Base-by-base conservation (phyloP, 2,113 vertebrate genomes). In the Larimichthys crocea region DNA sequence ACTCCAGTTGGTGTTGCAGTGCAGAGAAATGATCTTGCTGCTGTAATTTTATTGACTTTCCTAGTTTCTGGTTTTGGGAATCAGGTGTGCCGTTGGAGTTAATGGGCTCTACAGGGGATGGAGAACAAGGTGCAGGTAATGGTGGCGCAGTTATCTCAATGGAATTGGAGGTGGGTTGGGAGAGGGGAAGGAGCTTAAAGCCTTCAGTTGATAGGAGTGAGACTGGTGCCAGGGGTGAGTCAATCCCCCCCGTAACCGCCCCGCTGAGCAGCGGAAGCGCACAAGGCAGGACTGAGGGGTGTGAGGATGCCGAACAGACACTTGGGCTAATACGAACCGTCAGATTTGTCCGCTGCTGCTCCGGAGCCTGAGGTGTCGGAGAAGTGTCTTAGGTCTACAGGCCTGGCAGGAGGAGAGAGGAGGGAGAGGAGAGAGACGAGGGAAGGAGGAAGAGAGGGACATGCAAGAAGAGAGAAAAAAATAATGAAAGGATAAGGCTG, bases 301-400 rank as follows among this genome's bases (percentile, higher is more conserved):
- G 93, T 92, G 90, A 91, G 78, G 87, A 84, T 78, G 87, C 56
- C 12, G 49, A 84, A 91, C 87, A 84, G 94, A 88, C 93, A 89
- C 90, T 91, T 91, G 77, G 65, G 77, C 92, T 94, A 94, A 94
- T 94, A 77, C 66, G 82, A 92, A 87, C 83, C 49, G 93, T 94
- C 93, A 94, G 74, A 82, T 92, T 86, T 83, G 86, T 90, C 92
- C 49, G 61, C 89, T 69, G 82, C 80, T 77, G 83, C 89, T 88
- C 69, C 64, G 80, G 83, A 85, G 79, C 72, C 76, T 44, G 88
- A 92, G 89, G 92, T 94, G 93, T 91, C 63, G 63, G 64, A 73
- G 90, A 92, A 94, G 88, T 92, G 90, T 92, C 90, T 91, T 86
- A 84, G 86, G 81, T 92, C 83, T 72, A 42, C 70, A 69, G 78